phyloP scores from a whole-genome alignment of 2,888 invertebrate genomes.

The Scotopteryx bipunctaria region DNA sequence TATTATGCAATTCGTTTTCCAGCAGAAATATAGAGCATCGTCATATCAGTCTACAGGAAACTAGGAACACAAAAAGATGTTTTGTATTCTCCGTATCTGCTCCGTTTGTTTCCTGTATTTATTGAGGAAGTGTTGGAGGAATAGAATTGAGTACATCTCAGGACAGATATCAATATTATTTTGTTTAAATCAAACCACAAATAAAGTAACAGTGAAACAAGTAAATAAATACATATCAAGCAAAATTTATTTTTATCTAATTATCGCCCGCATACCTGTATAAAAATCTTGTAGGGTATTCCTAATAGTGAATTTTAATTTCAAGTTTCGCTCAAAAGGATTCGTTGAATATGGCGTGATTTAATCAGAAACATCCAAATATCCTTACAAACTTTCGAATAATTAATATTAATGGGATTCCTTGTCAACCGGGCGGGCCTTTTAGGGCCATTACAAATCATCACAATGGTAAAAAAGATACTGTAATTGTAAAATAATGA shows the following conservation, averaged over 20 bases:
- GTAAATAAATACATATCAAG: background rate
- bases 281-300: no score
- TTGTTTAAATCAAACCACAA: background rate
- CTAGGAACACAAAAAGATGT: slow-evolving; percentile 10
- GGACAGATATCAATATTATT: background rate
- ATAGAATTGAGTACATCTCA: slow-evolving; percentile 6
- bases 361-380: no score
- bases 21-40: slow-evolving; percentile 6
- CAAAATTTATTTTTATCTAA: no score
- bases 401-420: no score
- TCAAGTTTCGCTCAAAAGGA: no score
- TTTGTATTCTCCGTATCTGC: slow-evolving; percentile 11
- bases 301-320: no score
- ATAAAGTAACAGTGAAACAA: background rate
- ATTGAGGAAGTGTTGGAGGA: slow-evolving; percentile 10
- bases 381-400: no score
- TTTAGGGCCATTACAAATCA: no score
- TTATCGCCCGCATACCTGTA: no score
- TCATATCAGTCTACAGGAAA: slow-evolving; percentile 7
- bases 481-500: slow-evolving; percentile 4
- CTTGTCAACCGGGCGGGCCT: no score
- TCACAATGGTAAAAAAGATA: background rate
- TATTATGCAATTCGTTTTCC: background rate
- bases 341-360: no score
- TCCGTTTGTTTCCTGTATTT: slow-evolving; percentile 13